Conservation (phyloP, 2,888 invertebrate genomes). For the Pycnomerus fuliginosus region DNA sequence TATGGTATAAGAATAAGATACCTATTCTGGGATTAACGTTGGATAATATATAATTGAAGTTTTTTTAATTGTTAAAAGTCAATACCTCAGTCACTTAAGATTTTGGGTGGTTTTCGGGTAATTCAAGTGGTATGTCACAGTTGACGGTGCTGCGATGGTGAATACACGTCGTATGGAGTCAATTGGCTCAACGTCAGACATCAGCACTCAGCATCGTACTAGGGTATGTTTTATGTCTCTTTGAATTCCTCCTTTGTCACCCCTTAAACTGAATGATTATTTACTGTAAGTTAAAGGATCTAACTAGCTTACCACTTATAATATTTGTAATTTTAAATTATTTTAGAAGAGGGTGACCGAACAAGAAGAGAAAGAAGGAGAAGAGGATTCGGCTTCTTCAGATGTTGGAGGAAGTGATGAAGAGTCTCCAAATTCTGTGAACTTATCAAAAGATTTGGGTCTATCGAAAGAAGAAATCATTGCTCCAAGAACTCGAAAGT, state of each 20-base stretch:
- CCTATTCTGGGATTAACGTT: too few species aligned
- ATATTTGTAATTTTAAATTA: neutral
- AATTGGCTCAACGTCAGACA: conserved; percentile 44
- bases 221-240: conserved; percentile 48
- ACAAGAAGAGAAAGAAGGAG: too few species aligned
- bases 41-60: too few species aligned
- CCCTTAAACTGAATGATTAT: conserved; percentile 2
- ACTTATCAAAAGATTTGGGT: too few species aligned
- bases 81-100: too few species aligned
- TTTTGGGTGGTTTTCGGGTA: conserved; percentile 9
- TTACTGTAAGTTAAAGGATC: neutral
- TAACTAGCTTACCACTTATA: too few species aligned
- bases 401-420: conserved; percentile 41
- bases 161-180: conserved; percentile 50
- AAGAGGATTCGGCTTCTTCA: conserved; percentile 36
- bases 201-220: conserved; percentile 42
- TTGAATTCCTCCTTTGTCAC: too few species aligned
- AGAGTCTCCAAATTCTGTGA: too few species aligned
- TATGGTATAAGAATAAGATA: too few species aligned
- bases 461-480: too few species aligned
- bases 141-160: conserved; percentile 41
- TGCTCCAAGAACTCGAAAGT: conserved; percentile 37
- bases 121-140: conserved; percentile 18
- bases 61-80: too few species aligned
- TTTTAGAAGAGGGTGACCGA: conserved; percentile 22